A percentile compares a stretch with the other conserved stretches of the same genome.
Evolutionary conservation across 2,113 vertebrate species (phyloP).

Genomic region (Sigmodon hispidus): DNA sequence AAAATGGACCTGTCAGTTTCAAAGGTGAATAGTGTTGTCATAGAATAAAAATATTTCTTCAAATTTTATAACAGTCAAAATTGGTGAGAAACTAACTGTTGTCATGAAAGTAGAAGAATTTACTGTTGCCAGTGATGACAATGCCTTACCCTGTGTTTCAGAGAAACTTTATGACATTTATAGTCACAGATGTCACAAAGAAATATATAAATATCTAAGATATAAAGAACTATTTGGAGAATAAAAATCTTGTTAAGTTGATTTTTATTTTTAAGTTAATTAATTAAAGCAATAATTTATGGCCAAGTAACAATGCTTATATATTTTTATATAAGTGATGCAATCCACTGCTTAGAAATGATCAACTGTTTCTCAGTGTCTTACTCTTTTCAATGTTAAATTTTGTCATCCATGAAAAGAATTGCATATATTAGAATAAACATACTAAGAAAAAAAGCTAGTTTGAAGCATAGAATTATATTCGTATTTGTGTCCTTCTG

Average conservation of each 20-base stretch:
- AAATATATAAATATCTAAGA: not conserved
- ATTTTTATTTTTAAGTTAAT: not conserved
- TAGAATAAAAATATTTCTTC: conserved; percentile 43
- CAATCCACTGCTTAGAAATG: not conserved
- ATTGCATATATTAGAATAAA: not conserved
- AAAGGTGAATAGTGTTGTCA: not conserved
- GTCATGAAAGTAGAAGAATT: conserved; percentile 29
- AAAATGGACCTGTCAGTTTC: not conserved
- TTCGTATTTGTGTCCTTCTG: no score
- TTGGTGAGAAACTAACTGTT: not conserved
- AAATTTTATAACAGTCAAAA: conserved; percentile 18
- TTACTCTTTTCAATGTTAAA: not conserved
- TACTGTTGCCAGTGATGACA: not conserved
- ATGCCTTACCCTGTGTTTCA: not conserved
- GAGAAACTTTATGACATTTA: not conserved
- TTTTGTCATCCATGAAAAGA: not conserved
- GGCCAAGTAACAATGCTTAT: not conserved
- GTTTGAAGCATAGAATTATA: no score
- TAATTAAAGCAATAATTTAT: not conserved
- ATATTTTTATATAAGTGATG: not conserved
- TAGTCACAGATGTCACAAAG: conserved; percentile 50
- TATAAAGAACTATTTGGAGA: not conserved
- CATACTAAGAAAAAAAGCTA: no score
- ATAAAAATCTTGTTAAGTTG: not conserved
- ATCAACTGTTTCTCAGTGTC: not conserved